phyloP scores from a whole-genome alignment of 53 echinoderm and acorn worm genomes.

The Pentamera pediparva region DNA sequence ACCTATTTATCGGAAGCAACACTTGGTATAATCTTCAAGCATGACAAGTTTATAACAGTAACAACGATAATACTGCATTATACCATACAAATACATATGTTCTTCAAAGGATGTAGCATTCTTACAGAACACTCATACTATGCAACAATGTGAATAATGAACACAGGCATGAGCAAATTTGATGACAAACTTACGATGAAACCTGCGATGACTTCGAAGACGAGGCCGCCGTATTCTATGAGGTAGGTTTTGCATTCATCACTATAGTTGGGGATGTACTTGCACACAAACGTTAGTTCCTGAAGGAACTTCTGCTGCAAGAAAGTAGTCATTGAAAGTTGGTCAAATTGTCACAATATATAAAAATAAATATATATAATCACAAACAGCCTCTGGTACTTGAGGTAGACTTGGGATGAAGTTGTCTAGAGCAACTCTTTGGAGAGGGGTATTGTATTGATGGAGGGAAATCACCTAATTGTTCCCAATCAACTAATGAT shows the following conservation, averaged over 20 bases:
- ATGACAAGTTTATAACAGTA: no score
- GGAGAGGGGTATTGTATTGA: background rate
- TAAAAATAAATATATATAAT: background rate
- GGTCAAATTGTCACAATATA: background rate
- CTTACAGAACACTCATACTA: no score
- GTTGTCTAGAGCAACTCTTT: background rate
- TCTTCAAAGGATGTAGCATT: no score
- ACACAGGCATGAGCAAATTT: no score
- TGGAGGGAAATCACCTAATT: no score
- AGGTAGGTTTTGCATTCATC: conserved; percentile 29
- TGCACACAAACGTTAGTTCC: conserved; percentile 34
- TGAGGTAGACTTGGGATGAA: background rate
- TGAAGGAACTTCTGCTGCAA: conserved; percentile 37
- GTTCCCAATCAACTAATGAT: no score
- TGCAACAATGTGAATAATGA: no score
- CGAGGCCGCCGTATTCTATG: conserved; percentile 13
- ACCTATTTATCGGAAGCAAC: no score
- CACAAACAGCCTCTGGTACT: no score
- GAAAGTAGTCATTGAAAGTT: background rate
- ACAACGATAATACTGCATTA: no score
- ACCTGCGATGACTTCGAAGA: conserved; percentile 25
- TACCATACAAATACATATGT: no score
- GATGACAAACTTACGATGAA: conserved; percentile 33
- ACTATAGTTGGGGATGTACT: conserved; percentile 8
- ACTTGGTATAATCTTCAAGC: no score